A percentile compares a stretch with the other conserved stretches of the same genome.
Conservation (phyloP, 1,140 invertebrate genomes). For the Apis dorsata region DNA sequence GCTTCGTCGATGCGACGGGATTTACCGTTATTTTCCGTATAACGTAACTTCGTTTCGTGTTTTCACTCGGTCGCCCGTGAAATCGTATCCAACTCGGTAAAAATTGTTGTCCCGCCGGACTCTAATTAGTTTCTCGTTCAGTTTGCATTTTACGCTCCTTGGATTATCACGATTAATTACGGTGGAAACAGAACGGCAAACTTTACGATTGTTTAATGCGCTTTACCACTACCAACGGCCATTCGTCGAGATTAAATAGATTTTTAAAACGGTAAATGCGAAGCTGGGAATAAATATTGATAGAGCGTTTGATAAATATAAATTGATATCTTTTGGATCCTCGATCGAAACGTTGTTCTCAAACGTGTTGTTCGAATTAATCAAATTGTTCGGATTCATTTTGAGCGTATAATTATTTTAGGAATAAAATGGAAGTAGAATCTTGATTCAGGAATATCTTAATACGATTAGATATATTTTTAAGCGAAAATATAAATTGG, state of each 20-base stretch:
- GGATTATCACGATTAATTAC: constrained; percentile 1
- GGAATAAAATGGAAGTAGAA: too few species aligned
- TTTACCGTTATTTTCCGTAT: not conserved
- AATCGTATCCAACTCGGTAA: not conserved
- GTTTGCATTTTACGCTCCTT: not conserved
- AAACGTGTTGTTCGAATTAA: too few species aligned
- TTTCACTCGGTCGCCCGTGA: not conserved
- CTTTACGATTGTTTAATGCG: not conserved
- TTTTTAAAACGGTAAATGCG: too few species aligned
- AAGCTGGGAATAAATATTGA: too few species aligned
- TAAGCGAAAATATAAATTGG: too few species aligned
- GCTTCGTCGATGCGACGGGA: not conserved
- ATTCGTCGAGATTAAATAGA: not conserved
- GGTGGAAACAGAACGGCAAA: not conserved
- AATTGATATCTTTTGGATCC: too few species aligned
- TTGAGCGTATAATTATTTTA: too few species aligned
- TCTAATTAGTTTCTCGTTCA: not conserved
- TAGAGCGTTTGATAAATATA: too few species aligned
- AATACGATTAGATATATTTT: too few species aligned
- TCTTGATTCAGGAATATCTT: too few species aligned
- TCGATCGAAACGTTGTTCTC: too few species aligned
- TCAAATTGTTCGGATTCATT: too few species aligned
- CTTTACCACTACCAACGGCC: not conserved
- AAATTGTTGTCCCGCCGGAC: not conserved
- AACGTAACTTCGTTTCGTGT: not conserved